Percentiles rank a stretch among this genome's conserved stretches.
phyloP scores from a whole-genome alignment of 2,113 vertebrate species.

The Oxyura jamaicensis region DNA sequence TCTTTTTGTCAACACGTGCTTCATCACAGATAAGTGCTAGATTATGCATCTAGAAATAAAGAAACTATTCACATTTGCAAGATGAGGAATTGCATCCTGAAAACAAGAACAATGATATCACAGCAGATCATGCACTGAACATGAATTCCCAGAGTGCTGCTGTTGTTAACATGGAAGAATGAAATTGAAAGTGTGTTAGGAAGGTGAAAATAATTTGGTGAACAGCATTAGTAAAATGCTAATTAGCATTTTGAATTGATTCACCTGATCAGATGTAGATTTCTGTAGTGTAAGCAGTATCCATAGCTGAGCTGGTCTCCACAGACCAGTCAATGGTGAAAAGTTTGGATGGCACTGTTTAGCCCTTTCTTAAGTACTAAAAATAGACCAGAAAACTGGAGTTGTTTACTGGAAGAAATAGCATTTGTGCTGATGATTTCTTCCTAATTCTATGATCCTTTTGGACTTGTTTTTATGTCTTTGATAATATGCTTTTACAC shows the following conservation, averaged over 20 bases:
- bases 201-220: neutral
- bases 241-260: neutral
- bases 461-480: neutral
- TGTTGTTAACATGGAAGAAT: neutral
- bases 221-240: neutral
- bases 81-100: neutral
- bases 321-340: neutral
- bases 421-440: neutral
- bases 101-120: constrained; percentile 2
- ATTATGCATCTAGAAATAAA: constrained; percentile 41
- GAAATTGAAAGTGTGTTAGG: neutral
- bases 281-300: accelerated
- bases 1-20: constrained; percentile 38
- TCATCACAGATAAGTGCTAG: constrained; percentile 44
- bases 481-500: neutral
- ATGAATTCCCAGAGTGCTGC: neutral
- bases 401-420: neutral
- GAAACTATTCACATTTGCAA: constrained; percentile 2
- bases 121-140: neutral
- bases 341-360: neutral
- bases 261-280: neutral
- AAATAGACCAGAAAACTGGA: neutral
- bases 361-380: neutral
- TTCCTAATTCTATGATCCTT: neutral
- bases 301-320: neutral